Percentiles rank a stretch among this genome's conserved stretches.
phyloP scores from a whole-genome alignment of 2,113 vertebrate genomes.

The Lynx canadensis region DNA sequence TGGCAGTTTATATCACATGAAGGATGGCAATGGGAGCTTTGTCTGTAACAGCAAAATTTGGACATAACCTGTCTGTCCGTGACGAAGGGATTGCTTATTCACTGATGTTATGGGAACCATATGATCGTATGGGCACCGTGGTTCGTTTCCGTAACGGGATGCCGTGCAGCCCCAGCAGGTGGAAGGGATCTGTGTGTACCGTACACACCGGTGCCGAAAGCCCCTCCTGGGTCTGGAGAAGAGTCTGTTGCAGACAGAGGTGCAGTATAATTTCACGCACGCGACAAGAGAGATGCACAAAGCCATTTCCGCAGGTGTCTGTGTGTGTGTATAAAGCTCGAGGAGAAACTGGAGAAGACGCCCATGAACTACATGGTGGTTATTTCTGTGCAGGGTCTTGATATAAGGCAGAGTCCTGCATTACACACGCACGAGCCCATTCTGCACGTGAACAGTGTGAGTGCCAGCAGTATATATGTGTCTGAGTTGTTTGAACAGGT shows the following conservation, averaged over 20 bases:
- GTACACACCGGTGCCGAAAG: neutral
- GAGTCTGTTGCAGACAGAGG: neutral
- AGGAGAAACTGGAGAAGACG: neutral
- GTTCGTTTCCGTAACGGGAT: neutral
- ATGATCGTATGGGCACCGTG: neutral
- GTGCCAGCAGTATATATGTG: neutral
- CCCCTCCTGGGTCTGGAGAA: neutral
- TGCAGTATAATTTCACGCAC: neutral
- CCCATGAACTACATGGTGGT: neutral
- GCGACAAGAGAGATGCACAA: neutral
- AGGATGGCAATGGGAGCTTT: neutral
- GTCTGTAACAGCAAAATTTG: neutral
- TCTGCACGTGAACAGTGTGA: neutral
- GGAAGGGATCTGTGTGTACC: neutral
- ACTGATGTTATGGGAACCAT: neutral
- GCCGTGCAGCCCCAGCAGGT: neutral
- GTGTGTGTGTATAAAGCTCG: neutral
- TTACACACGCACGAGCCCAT: too few species aligned
- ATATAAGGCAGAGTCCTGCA: neutral
- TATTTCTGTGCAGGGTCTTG: neutral
- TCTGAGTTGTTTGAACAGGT: neutral
- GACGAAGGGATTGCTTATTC: neutral
- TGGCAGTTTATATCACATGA: fast-evolving
- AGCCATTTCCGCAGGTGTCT: neutral
- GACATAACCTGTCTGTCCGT: neutral